Conservation (phyloP, 2,888 invertebrate species). For the Tetrapedia diversipes region DNA sequence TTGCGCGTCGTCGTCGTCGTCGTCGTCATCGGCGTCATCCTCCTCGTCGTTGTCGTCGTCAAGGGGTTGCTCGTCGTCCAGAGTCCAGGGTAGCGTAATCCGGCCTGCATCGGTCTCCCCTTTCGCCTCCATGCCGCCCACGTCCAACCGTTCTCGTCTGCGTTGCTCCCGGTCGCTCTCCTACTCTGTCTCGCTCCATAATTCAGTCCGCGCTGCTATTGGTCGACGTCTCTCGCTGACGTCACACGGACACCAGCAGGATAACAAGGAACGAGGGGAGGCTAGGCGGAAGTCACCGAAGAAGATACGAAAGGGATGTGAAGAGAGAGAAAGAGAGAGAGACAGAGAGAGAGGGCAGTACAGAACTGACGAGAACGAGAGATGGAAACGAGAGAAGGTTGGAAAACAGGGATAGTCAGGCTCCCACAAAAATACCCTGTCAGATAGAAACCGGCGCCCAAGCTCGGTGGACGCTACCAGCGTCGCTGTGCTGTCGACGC, state of each 20-base stretch:
- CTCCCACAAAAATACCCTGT: slow-evolving; percentile 77
- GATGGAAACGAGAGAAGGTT: slow-evolving; percentile 47
- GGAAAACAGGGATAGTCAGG: slow-evolving; percentile 65
- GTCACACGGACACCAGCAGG: slow-evolving; percentile 77
- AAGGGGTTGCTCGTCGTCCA: slow-evolving; percentile 63
- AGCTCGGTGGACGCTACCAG: slow-evolving; percentile 69
- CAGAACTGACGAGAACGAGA: slow-evolving; percentile 12
- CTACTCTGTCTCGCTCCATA: slow-evolving; percentile 71
- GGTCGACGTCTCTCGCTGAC: slow-evolving; percentile 76
- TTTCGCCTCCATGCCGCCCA: slow-evolving; percentile 50
- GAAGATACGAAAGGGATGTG: slow-evolving; percentile 40
- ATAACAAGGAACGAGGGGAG: slow-evolving; percentile 68
- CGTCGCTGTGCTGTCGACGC: slow-evolving; percentile 27
- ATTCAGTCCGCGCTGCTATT: slow-evolving; percentile 76
- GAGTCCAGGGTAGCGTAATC: slow-evolving; percentile 74
- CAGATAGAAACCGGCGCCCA: slow-evolving; percentile 75
- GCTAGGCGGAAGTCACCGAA: slow-evolving; percentile 29
- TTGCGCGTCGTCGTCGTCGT: slow-evolving; percentile 17
- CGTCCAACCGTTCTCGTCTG: slow-evolving; percentile 49
- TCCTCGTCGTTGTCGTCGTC: slow-evolving; percentile 47
- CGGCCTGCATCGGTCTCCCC: slow-evolving; percentile 65
- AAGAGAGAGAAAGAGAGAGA: slow-evolving; percentile 31
- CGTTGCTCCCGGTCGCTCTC: slow-evolving; percentile 33
- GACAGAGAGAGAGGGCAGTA: slow-evolving; percentile 28
- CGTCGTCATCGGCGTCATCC: slow-evolving; percentile 35